Evolutionary conservation across 2,113 vertebrate genomes (phyloP).

Genomic region (Monopterus albus): DNA sequence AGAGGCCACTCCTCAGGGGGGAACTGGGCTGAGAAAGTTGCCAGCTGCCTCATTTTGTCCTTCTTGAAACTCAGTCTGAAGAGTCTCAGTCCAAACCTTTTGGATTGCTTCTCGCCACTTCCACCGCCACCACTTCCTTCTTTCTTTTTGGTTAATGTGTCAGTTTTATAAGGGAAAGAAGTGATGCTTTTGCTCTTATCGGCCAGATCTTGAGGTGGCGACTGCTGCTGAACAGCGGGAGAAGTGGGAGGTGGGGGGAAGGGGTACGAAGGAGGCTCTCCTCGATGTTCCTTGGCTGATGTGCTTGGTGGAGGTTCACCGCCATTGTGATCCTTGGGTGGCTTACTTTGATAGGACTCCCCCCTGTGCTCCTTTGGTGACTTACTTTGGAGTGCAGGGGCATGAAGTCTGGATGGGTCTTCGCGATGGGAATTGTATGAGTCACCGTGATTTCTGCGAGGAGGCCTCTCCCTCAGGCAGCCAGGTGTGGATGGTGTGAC

Average conservation of each 20-base stretch:
- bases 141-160: constrained; percentile 94
- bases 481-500: constrained; percentile 91
- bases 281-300: constrained; percentile 86
- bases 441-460: constrained; percentile 95
- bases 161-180: constrained; percentile 95
- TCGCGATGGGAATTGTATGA: constrained; percentile 94
- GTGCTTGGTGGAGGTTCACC: constrained; percentile 83
- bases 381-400: constrained; percentile 91
- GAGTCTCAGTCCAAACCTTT: constrained; percentile 96
- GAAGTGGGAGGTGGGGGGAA: constrained; percentile 87
- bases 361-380: constrained; percentile 93
- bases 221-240: constrained; percentile 85
- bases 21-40: constrained; percentile 98
- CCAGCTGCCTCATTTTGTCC: constrained; percentile 96
- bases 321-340: constrained; percentile 88
- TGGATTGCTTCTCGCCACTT: constrained; percentile 92
- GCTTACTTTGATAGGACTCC: constrained; percentile 89
- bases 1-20: constrained; percentile 99
- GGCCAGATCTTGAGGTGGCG: constrained; percentile 85
- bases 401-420: constrained; percentile 89
- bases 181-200: constrained; percentile 95
- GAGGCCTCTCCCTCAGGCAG: constrained; percentile 91
- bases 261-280: constrained; percentile 88
- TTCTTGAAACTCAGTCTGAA: constrained; percentile 99
- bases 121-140: constrained; percentile 85